A percentile compares a stretch with the other conserved stretches of the same genome.
These are phyloP conservation scores for Sebastiscus albofasciatus DNA, from an alignment of 2,797 vertebrate species.

Conservation along the genomic window DNA sequence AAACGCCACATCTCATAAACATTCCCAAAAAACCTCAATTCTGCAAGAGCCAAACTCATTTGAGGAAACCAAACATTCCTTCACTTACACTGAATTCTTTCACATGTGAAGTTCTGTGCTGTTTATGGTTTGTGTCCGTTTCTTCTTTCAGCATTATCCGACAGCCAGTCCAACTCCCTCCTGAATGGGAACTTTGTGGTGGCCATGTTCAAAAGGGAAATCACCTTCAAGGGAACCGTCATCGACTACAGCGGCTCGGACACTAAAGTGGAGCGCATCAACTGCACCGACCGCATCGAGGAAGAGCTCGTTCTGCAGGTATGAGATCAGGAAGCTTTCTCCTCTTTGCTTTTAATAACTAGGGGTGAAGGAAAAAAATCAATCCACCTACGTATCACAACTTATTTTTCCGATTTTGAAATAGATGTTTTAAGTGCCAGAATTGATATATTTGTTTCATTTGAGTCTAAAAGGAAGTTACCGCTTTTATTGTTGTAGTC, in stretches of 20 bases:
- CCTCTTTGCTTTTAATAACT: neutral
- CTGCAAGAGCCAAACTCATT: conserved; percentile 2
- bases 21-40: conserved; percentile 21
- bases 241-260: conserved; percentile 98
- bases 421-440: too few relatives aligned
- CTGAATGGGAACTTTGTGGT: conserved; percentile 98
- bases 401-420: too few relatives aligned
- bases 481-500: too few relatives aligned
- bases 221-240: conserved; percentile 88
- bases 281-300: conserved; percentile 92
- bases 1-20: conserved; percentile 21
- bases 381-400: too few relatives aligned
- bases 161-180: conserved; percentile 90
- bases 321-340: conserved; percentile 20
- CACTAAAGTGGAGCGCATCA: conserved; percentile 91
- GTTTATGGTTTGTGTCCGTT: conserved; percentile 1
- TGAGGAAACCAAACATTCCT: conserved; percentile 13
- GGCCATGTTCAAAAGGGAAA: conserved; percentile 96
- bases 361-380: too few relatives aligned
- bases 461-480: too few relatives aligned
- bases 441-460: too few relatives aligned
- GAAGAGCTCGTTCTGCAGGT: conserved; percentile 93
- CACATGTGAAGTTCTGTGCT: neutral
- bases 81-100: neutral
- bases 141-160: conserved; percentile 88